These are phyloP conservation scores for Pteruthius melanotis DNA, from an alignment of 2,113 vertebrate genomes.

Conservation along the genomic window DNA sequence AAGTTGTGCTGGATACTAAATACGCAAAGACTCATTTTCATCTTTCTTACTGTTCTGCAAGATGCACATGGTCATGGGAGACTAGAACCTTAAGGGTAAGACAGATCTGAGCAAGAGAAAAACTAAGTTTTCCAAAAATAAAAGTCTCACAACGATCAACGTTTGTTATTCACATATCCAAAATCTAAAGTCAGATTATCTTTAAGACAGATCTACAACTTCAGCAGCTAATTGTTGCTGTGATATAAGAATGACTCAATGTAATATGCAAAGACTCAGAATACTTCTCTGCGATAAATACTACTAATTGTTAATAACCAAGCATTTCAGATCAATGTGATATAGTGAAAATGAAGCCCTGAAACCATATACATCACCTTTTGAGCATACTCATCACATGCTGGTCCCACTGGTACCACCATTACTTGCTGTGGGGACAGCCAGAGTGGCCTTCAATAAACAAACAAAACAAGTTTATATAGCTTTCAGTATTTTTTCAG, in stretches of 20 bases:
- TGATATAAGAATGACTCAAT: neutral
- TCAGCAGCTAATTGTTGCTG: neutral
- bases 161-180: neutral
- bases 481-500: neutral
- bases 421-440: constrained; percentile 94
- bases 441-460: constrained; percentile 89
- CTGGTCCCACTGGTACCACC: constrained; percentile 93
- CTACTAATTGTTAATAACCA: neutral
- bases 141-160: neutral
- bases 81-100: neutral
- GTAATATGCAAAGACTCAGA: neutral
- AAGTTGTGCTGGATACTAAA: neutral
- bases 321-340: neutral
- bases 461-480: neutral
- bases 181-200: neutral
- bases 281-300: neutral
- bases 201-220: neutral
- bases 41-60: neutral
- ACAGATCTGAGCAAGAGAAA: neutral
- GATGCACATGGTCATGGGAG: neutral
- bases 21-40: neutral
- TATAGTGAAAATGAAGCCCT: neutral
- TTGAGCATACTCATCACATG: constrained; percentile 92
- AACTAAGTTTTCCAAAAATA: neutral
- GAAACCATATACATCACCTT: constrained; percentile 72